These are phyloP conservation scores for Girardinichthys multiradiatus DNA, from an alignment of 2,113 vertebrate genomes.

Conservation along the genomic window DNA sequence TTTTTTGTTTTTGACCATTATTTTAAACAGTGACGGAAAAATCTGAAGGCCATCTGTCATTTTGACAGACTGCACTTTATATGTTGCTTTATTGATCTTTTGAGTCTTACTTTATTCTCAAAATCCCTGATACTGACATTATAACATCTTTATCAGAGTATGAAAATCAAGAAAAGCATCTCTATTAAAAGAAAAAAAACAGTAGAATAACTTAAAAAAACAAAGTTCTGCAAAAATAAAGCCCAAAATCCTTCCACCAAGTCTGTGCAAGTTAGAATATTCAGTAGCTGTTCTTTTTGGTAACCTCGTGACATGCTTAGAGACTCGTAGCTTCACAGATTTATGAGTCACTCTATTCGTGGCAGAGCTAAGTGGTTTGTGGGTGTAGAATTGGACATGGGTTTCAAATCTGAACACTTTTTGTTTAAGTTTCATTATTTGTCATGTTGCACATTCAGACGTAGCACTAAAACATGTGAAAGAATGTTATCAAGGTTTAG, in stretches of 20 bases:
- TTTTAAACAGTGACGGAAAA: no score
- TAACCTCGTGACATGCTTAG: conserved; percentile 34
- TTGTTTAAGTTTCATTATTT: conserved; percentile 5
- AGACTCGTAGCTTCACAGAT: conserved; percentile 13
- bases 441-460: conserved; percentile 5
- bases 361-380: conserved; percentile 19
- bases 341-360: conserved; percentile 29
- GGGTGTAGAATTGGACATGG: conserved; percentile 33
- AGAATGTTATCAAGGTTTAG: neutral
- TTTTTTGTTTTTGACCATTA: no score
- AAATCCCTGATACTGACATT: no score
- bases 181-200: neutral
- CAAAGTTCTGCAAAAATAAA: neutral
- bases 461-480: conserved; percentile 1
- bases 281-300: conserved; percentile 19
- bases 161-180: neutral
- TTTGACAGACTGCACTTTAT: no score
- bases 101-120: no score
- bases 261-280: conserved; percentile 3
- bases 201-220: neutral
- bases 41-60: no score
- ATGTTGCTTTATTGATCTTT: no score
- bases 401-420: conserved; percentile 29
- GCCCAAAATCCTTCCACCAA: neutral
- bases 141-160: no score